phyloP scores from a whole-genome alignment of 2,888 invertebrate species.

The Drosophila kuntzei region DNA sequence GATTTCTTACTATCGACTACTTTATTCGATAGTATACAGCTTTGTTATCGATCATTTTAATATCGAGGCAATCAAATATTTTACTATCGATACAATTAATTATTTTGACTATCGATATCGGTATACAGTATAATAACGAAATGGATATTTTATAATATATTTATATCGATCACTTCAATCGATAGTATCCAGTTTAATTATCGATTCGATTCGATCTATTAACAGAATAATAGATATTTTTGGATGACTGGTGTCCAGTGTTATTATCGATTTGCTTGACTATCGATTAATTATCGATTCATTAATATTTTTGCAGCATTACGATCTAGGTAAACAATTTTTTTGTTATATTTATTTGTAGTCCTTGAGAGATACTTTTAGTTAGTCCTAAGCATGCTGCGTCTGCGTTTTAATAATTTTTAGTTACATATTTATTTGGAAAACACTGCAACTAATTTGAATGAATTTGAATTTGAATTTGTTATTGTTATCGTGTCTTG shows the following conservation, averaged over 20 bases:
- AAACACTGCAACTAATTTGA: constrained; percentile 22
- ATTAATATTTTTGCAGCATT: constrained; percentile 4
- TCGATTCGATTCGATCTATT: too few species aligned
- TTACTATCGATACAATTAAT: too few species aligned
- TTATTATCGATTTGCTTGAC: background rate
- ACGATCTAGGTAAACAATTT: constrained; percentile 15
- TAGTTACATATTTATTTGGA: constrained; percentile 1
- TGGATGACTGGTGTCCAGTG: too few species aligned
- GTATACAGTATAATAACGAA: too few species aligned
- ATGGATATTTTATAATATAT: too few species aligned
- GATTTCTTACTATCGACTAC: too few species aligned
- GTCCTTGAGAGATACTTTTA: constrained; percentile 41
- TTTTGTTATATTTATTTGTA: constrained; percentile 32
- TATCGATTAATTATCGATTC: background rate
- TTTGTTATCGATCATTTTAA: too few species aligned
- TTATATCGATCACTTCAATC: too few species aligned
- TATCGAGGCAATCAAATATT: too few species aligned
- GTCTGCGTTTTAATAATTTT: constrained; percentile 32
- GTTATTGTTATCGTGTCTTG: constrained; percentile 35
- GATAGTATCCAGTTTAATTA: background rate
- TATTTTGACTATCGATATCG: too few species aligned
- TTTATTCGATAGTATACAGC: too few species aligned
- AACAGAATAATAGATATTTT: too few species aligned
- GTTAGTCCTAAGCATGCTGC: constrained; percentile 70
- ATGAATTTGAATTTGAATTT: constrained; percentile 13